Conservation (phyloP, 2,113 vertebrate genomes). For the Platysteira castanea region DNA sequence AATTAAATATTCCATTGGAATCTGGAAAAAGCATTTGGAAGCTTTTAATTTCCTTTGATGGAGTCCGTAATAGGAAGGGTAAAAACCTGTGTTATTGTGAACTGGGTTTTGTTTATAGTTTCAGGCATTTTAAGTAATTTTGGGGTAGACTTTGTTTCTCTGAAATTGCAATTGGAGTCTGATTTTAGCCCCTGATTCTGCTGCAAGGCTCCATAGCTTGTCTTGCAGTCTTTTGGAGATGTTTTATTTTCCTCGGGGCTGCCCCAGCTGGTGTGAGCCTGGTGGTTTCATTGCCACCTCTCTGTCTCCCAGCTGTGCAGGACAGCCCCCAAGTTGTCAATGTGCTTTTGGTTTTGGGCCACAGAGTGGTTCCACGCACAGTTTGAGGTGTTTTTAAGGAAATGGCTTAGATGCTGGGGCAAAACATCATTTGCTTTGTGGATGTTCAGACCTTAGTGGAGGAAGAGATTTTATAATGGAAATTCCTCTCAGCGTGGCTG, state of each 20-base stretch:
- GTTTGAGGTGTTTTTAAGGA: not conserved
- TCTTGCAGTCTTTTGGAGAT: not conserved
- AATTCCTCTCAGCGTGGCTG: not conserved
- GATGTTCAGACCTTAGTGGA: not conserved
- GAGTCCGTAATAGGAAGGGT: not conserved
- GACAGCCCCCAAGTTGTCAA: not conserved
- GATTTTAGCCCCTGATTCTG: not conserved
- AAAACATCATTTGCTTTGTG: not conserved
- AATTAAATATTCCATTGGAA: not conserved
- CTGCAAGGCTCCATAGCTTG: not conserved
- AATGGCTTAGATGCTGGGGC: not conserved
- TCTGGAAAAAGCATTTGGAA: constrained; percentile 21
- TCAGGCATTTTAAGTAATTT: not conserved
- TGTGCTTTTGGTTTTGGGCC: not conserved
- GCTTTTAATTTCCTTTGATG: constrained; percentile 6
- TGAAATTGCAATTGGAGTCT: not conserved
- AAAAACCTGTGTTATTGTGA: not conserved
- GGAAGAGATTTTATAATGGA: not conserved
- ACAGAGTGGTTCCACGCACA: not conserved
- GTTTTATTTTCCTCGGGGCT: not conserved
- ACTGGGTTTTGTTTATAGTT: not conserved
- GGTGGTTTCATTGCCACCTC: not conserved
- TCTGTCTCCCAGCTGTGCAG: not conserved
- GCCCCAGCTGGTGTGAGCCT: not conserved
- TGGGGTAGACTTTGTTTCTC: not conserved